A percentile compares a stretch with the other conserved stretches of the same genome.
Evolutionary conservation across 2,113 vertebrate genomes (phyloP).

Genomic region (Apodemus speciosus): DNA sequence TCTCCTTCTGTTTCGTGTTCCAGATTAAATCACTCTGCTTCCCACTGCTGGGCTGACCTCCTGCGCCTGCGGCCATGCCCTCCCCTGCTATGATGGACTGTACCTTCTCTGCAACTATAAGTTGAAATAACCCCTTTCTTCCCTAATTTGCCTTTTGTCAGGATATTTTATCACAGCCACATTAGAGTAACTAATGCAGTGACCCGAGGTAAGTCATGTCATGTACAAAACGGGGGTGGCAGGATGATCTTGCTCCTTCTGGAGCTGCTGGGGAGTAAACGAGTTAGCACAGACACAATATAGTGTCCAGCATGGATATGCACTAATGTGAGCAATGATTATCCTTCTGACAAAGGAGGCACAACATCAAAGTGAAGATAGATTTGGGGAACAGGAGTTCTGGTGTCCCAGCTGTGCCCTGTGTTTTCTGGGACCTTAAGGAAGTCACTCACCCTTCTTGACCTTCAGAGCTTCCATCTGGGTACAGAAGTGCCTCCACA

Average conservation of each 20-base stretch:
- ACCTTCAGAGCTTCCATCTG: background rate
- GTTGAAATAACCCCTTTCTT: background rate
- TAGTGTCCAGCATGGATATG: background rate
- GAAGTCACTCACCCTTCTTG: slow-evolving; percentile 50
- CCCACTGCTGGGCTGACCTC: background rate
- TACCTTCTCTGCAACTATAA: background rate
- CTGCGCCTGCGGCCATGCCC: background rate
- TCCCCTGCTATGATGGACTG: background rate
- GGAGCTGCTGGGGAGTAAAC: background rate
- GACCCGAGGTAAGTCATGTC: background rate
- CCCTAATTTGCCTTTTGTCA: background rate
- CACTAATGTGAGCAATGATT: background rate
- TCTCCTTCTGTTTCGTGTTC: background rate
- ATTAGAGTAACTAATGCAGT: background rate
- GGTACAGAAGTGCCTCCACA: background rate
- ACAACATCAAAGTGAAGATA: background rate
- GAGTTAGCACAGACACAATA: background rate
- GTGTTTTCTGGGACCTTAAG: slow-evolving; percentile 1
- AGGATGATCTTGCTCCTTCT: background rate
- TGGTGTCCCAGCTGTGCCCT: background rate
- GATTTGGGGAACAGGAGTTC: background rate
- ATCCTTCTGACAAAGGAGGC: background rate
- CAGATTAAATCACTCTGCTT: background rate
- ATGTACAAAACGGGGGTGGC: background rate
- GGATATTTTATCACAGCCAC: background rate